phyloP scores from a whole-genome alignment of 2,797 vertebrate species.

The Chelmon rostratus region DNA sequence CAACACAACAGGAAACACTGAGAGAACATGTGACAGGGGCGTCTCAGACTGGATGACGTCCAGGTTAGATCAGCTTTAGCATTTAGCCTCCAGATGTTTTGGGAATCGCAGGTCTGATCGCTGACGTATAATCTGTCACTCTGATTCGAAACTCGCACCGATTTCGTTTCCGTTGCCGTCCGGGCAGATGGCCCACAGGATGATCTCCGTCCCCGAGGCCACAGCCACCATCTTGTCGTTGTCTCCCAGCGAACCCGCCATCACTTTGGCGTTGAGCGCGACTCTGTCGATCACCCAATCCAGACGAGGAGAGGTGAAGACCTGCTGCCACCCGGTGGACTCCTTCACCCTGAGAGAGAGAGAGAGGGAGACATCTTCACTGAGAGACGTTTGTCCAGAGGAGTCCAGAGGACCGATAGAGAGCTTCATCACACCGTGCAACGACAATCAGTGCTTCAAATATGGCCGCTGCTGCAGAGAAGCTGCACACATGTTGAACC shows the following conservation, averaged over 20 bases:
- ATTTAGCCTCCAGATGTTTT: no score
- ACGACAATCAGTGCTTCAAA: no score
- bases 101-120: no score
- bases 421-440: no score
- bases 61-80: no score
- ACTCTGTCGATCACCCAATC: conserved; percentile 93
- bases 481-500: no score
- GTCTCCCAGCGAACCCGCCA: conserved; percentile 90
- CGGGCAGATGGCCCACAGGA: conserved; percentile 91
- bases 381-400: neutral
- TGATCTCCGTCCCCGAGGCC: conserved; percentile 90
- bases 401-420: no score
- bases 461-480: no score
- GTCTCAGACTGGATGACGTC: no score
- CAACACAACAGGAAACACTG: no score
- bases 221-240: conserved; percentile 96
- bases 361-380: neutral
- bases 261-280: conserved; percentile 92
- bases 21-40: neutral
- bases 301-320: conserved; percentile 92
- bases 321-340: conserved; percentile 93
- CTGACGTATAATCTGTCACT: no score
- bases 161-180: conserved; percentile 93
- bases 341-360: conserved; percentile 88
- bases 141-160: conserved; percentile 83